Evolutionary conservation across 2,888 invertebrate species (phyloP).

Genomic region (Chelonus formosanus): DNA sequence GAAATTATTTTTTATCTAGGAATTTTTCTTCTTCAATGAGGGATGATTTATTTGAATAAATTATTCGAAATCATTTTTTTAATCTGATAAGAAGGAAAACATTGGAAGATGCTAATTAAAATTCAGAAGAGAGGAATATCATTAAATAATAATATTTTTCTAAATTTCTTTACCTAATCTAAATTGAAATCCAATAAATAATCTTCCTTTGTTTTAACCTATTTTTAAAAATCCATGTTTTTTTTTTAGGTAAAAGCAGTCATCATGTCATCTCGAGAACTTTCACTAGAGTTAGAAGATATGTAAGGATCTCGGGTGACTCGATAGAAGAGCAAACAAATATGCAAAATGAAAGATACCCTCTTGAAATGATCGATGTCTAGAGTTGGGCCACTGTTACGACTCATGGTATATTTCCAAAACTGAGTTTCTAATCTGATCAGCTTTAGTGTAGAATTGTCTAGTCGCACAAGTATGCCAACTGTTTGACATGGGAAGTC

Average conservation of each 20-base stretch:
- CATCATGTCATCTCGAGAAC: not conserved
- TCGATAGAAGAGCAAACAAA: constrained; percentile 38
- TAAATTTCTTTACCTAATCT: too few relatives aligned
- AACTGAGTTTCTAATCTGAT: constrained; percentile 50
- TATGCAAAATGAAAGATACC: constrained; percentile 54
- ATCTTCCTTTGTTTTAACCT: too few relatives aligned
- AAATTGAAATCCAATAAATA: too few relatives aligned
- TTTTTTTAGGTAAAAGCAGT: not conserved
- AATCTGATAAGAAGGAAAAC: not conserved
- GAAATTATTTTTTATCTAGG: too few relatives aligned
- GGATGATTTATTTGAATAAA: not conserved
- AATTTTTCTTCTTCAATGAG: too few relatives aligned
- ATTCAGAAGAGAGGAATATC: too few relatives aligned
- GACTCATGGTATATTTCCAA: constrained; percentile 42
- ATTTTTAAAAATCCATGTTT: not conserved
- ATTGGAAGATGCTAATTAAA: too few relatives aligned
- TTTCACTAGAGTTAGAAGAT: not conserved
- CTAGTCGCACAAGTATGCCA: constrained; percentile 19
- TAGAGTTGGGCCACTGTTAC: constrained; percentile 41
- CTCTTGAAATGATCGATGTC: constrained; percentile 51
- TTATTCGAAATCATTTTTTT: not conserved
- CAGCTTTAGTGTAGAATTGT: constrained; percentile 38
- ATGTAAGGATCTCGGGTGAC: constrained; percentile 33
- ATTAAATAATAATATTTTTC: too few relatives aligned
- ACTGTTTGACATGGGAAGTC: constrained; percentile 14